Percentiles rank a stretch among this genome's conserved stretches.
phyloP scores from a whole-genome alignment of 2,797 vertebrate species.

The Babyrousa celebensis region DNA sequence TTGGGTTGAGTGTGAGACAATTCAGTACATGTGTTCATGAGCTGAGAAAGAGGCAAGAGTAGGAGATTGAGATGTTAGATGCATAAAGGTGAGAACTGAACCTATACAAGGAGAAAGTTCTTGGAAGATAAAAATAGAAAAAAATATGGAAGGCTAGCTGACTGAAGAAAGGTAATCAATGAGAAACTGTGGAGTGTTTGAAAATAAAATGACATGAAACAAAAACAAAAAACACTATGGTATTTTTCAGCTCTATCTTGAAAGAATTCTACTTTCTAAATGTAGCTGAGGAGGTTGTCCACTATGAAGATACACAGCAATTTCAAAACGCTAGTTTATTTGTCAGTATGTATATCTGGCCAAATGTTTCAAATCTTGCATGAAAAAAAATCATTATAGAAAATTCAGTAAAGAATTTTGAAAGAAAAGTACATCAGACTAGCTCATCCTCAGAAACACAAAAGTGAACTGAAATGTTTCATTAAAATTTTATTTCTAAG shows the following conservation, averaged over 20 bases:
- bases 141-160: fast-evolving
- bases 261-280: background rate
- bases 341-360: background rate
- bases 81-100: background rate
- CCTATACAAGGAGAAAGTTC: background rate
- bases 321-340: background rate
- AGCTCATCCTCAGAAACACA: conserved; percentile 16
- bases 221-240: background rate
- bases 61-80: background rate
- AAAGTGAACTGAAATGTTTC: background rate
- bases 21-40: background rate
- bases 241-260: background rate
- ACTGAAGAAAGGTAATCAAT: background rate
- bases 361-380: background rate
- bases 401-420: background rate
- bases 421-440: background rate
- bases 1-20: background rate
- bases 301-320: background rate
- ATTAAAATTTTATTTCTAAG: background rate
- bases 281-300: background rate
- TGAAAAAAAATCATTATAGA: background rate
- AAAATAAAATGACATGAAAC: background rate
- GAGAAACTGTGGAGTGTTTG: background rate
- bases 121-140: background rate
- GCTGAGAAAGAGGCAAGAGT: background rate